Conservation (phyloP, 2,797 vertebrate species). For the Rhabdomys pumilio region DNA sequence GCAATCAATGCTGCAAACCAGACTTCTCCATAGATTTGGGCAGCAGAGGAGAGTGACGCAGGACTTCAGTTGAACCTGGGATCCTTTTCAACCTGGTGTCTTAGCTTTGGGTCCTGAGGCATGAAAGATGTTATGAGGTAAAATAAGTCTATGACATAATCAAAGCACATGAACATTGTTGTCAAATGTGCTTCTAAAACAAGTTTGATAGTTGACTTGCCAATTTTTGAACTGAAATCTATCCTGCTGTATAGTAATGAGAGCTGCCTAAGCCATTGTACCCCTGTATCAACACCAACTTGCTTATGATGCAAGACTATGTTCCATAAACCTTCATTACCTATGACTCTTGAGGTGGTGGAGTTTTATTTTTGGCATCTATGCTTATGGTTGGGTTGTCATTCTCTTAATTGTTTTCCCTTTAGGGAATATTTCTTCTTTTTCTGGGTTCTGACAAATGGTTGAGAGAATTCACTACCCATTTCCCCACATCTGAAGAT, state of each 20-base stretch:
- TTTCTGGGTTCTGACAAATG: not conserved
- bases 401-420: constrained; percentile 27
- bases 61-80: not conserved
- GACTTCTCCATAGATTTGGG: not conserved
- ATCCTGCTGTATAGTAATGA: not conserved
- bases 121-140: not conserved
- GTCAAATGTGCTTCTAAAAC: constrained; percentile 31
- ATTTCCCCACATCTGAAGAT: not conserved
- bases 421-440: not conserved
- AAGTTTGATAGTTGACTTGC: not conserved
- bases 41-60: not conserved
- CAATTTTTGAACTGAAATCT: not conserved
- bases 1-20: not conserved
- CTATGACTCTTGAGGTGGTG: not conserved
- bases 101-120: not conserved
- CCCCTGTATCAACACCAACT: not conserved
- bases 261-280: not conserved
- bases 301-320: not conserved
- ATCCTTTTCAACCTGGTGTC: not conserved
- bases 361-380: not conserved
- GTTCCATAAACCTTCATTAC: not conserved
- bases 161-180: not conserved
- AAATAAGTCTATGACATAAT: not conserved
- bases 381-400: not conserved
- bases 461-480: constrained; percentile 23